Evolutionary conservation across 1,140 invertebrate species (phyloP).

Genomic region (Drosophila micromelanica): DNA sequence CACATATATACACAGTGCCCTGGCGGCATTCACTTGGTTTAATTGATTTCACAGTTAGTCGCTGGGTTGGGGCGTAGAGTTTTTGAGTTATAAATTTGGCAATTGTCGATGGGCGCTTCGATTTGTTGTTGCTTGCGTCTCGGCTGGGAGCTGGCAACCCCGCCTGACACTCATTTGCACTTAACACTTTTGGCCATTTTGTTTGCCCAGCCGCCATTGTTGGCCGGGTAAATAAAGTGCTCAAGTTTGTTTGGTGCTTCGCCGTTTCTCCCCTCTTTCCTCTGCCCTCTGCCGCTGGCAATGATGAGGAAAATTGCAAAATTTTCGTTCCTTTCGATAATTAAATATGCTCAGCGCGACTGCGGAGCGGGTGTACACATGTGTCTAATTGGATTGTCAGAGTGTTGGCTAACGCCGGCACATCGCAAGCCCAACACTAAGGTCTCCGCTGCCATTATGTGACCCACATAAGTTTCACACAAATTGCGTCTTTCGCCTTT

Average conservation of each 20-base stretch:
- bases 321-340: constrained; percentile 66
- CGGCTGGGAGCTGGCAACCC: constrained; percentile 11
- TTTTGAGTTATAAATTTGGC: constrained; percentile 63
- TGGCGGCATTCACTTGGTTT: constrained; percentile 60
- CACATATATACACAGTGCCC: not conserved
- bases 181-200: constrained; percentile 77
- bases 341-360: constrained; percentile 59
- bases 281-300: constrained; percentile 25
- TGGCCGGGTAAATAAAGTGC: constrained; percentile 36
- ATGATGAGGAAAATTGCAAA: constrained; percentile 74
- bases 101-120: constrained; percentile 59
- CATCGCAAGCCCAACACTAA: constrained; percentile 37
- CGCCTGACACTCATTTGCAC: constrained; percentile 69
- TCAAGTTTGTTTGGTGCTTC: constrained; percentile 46
- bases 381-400: constrained; percentile 74
- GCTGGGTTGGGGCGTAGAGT: constrained; percentile 31
- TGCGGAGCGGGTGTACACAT: constrained; percentile 40
- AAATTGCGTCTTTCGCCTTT: constrained; percentile 38
- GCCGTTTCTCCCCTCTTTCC: no score
- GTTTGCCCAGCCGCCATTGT: constrained; percentile 59
- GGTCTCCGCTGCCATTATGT: constrained; percentile 15
- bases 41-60: constrained; percentile 72
- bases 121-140: constrained; percentile 68
- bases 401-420: constrained; percentile 64
- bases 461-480: constrained; percentile 62